Conservation (phyloP, 2,797 vertebrate genomes). For the Rhynchotus rufescens region DNA sequence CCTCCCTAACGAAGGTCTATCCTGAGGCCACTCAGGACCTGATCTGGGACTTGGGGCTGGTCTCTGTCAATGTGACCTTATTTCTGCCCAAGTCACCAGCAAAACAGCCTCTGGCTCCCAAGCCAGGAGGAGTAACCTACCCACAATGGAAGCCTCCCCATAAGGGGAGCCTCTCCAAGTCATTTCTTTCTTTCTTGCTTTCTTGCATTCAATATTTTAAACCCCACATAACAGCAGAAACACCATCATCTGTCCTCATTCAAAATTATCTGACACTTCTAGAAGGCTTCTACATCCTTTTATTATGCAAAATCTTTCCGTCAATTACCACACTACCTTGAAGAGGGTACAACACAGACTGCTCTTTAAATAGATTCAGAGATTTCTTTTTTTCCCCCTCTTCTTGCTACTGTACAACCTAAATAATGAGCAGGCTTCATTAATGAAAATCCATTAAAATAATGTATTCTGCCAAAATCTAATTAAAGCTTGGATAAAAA, state of each 20-base stretch:
- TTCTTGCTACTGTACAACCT: slow-evolving; percentile 60
- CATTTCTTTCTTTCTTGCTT: background rate
- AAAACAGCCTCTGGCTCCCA: background rate
- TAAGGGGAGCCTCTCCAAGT: background rate
- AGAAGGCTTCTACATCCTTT: background rate
- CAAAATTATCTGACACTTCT: background rate
- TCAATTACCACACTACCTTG: slow-evolving; percentile 17
- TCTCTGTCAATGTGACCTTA: background rate
- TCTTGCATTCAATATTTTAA: accelerated
- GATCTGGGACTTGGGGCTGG: background rate
- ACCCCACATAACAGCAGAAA: background rate
- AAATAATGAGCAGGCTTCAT: slow-evolving; percentile 75
- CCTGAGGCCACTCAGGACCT: background rate
- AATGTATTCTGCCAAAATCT: slow-evolving; percentile 78
- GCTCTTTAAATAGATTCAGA: slow-evolving; percentile 70
- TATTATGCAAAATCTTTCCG: slow-evolving; percentile 18
- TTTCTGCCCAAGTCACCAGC: background rate
- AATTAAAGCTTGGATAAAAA: slow-evolving; percentile 79
- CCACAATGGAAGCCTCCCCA: background rate
- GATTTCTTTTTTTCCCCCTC: slow-evolving; percentile 55
- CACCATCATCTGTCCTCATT: background rate
- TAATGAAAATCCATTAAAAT: slow-evolving; percentile 81
- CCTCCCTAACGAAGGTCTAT: too few species aligned
- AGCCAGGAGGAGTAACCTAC: background rate
- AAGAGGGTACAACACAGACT: slow-evolving; percentile 54